phyloP scores from a whole-genome alignment of 2,113 vertebrate genomes.

The Miniopterus natalensis region DNA sequence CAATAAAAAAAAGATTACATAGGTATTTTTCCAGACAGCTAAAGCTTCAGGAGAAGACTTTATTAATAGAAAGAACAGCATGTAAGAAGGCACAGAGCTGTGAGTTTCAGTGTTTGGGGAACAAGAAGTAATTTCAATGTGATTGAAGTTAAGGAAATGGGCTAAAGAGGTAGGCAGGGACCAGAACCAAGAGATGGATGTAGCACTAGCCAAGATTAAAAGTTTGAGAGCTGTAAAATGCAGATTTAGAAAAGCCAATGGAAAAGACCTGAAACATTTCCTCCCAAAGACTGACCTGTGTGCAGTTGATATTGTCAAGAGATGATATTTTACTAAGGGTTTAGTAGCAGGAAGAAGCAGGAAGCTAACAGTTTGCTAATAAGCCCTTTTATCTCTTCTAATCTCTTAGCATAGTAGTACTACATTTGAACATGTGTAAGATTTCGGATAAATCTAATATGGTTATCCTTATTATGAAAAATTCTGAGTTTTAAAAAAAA shows the following conservation, averaged over 20 bases:
- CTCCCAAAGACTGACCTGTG: not conserved
- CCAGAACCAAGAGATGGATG: not conserved
- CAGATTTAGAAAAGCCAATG: slow-evolving; percentile 35
- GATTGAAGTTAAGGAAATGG: not conserved
- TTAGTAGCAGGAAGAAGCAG: not conserved
- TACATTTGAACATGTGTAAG: slow-evolving; percentile 28
- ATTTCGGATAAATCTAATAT: slow-evolving; percentile 4
- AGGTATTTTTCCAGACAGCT: not conserved
- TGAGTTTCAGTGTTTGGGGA: not conserved
- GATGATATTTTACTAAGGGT: not conserved
- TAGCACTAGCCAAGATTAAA: not conserved
- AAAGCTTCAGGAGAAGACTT: slow-evolving; percentile 33
- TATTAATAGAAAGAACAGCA: slow-evolving; percentile 39
- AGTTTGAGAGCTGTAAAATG: slow-evolving; percentile 33
- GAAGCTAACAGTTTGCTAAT: slow-evolving; percentile 3
- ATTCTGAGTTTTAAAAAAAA: not conserved
- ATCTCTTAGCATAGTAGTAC: not conserved
- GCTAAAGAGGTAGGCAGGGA: not conserved
- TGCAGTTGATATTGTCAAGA: slow-evolving; percentile 12
- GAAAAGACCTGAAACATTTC: not conserved
- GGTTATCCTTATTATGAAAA: slow-evolving; percentile 51
- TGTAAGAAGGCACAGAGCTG: not conserved
- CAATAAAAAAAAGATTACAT: not conserved
- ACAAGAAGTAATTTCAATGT: slow-evolving; percentile 30
- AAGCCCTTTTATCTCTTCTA: not conserved